A percentile compares a stretch with the other conserved stretches of the same genome.
Conservation (phyloP, 2,888 invertebrate species). For the Drosophila nr. perissopoda region DNA sequence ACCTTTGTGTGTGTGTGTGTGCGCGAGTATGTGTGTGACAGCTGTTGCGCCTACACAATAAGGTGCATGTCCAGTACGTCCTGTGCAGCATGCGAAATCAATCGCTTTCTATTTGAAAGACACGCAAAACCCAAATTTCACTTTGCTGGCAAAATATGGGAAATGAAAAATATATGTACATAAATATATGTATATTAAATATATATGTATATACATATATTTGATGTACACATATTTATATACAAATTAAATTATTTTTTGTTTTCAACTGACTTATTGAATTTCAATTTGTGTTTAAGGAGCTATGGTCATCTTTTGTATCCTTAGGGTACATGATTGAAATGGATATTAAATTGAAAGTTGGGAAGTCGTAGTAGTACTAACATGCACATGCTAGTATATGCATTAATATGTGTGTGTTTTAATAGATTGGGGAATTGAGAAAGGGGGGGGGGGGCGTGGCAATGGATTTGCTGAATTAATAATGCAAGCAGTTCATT, state of each 20-base stretch:
- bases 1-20: background rate
- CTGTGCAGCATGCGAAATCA: conserved; percentile 53
- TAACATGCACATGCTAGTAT: background rate
- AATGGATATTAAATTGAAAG: background rate
- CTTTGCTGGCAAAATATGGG: background rate
- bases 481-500: conserved; percentile 56
- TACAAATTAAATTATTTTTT: background rate
- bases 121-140: conserved; percentile 7
- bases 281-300: background rate
- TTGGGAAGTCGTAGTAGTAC: background rate
- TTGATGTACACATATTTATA: background rate
- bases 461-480: conserved; percentile 16
- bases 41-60: conserved; percentile 65
- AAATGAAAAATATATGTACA: background rate
- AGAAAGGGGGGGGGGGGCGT: no score
- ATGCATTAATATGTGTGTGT: background rate
- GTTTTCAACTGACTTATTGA: background rate
- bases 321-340: background rate
- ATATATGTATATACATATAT: background rate
- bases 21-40: conserved; percentile 38
- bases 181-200: background rate
- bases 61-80: conserved; percentile 37
- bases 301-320: background rate
- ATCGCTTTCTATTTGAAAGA: conserved; percentile 34
- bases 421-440: background rate